Conservation (phyloP, 2,797 vertebrate species). For the Myotis findleyi region DNA sequence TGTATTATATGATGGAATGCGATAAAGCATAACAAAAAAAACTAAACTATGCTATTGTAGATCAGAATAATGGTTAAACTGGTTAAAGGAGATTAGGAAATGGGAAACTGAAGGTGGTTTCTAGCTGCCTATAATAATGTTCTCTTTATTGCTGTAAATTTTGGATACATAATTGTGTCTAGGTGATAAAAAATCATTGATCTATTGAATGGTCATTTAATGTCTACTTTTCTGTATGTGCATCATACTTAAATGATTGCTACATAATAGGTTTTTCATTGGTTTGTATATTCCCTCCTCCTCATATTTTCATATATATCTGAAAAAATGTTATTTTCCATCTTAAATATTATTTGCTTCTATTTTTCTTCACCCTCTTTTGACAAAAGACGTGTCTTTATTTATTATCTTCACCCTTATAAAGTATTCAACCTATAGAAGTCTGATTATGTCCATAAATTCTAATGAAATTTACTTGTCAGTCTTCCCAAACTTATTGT, state of each 20-base stretch:
- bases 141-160: background rate
- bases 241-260: background rate
- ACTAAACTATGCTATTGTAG: background rate
- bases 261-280: background rate
- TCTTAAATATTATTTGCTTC: background rate
- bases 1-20: background rate
- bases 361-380: background rate
- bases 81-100: background rate
- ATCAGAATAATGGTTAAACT: background rate
- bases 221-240: background rate
- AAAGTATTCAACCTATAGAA: background rate
- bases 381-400: background rate
- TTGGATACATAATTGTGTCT: background rate
- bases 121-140: background rate
- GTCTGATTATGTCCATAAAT: background rate
- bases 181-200: background rate
- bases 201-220: background rate
- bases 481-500: background rate
- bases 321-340: background rate
- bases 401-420: background rate
- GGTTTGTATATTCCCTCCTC: background rate
- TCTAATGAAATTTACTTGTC: background rate
- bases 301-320: background rate
- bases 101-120: background rate
- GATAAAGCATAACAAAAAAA: background rate